A percentile compares a stretch with the other conserved stretches of the same genome.
Evolutionary conservation across 2,113 vertebrate genomes (phyloP).

Genomic region (Pardalotus punctatus): DNA sequence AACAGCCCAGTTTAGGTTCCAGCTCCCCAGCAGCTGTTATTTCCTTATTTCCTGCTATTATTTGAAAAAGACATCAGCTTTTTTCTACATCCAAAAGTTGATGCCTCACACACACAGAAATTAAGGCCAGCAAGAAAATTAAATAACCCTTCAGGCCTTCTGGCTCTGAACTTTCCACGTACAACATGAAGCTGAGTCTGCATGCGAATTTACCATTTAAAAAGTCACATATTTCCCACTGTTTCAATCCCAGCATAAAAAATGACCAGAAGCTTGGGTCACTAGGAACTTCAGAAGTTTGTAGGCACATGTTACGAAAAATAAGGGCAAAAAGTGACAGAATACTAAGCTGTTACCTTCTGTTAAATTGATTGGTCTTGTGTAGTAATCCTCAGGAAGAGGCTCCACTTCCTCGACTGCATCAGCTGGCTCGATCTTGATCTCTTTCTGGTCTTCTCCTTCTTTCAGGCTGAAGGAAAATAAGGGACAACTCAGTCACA

Average conservation of each 20-base stretch:
- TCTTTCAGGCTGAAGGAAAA: constrained; percentile 86
- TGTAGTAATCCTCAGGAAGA: constrained; percentile 95
- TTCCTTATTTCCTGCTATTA: constrained; percentile 18
- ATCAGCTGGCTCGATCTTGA: constrained; percentile 92
- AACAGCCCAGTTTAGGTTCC: not conserved
- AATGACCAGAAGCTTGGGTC: not conserved
- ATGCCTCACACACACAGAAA: not conserved
- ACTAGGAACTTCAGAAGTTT: not conserved
- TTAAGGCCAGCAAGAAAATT: not conserved
- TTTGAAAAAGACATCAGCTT: not conserved
- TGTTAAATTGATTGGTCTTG: constrained; percentile 88
- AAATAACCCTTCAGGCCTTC: not conserved
- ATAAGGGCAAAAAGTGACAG: not conserved
- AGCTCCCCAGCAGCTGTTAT: not conserved
- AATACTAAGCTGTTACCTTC: constrained; percentile 79
- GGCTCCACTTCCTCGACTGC: constrained; percentile 95
- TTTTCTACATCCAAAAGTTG: not conserved
- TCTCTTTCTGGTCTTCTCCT: constrained; percentile 96
- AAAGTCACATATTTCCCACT: not conserved
- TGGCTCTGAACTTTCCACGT: not conserved
- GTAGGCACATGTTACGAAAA: not conserved
- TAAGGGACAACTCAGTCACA: not conserved
- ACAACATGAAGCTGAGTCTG: not conserved
- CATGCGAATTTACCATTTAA: not conserved
- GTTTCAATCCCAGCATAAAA: not conserved